These are phyloP conservation scores for Pristis pectinata DNA, from an alignment of 2,797 vertebrate species.

Conservation along the genomic window DNA sequence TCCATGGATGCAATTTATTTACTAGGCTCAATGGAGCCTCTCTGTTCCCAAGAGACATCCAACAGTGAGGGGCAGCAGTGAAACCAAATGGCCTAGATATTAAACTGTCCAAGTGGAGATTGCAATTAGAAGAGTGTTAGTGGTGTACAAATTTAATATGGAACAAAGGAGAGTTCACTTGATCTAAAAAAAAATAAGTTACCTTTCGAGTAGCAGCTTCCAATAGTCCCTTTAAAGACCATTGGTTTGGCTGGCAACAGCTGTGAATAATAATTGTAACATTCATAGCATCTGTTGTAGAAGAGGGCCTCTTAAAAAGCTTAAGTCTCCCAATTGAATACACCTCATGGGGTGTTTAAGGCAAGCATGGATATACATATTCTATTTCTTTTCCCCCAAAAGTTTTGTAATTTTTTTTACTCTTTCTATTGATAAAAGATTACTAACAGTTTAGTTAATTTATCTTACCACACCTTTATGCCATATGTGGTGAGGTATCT, in stretches of 20 bases:
- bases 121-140: not conserved
- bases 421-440: not conserved
- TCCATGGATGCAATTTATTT: not conserved
- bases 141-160: not conserved
- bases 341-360: not conserved
- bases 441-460: not conserved
- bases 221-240: not conserved
- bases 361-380: too few species aligned
- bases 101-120: not conserved
- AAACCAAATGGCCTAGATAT: not conserved
- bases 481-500: conserved; percentile 30
- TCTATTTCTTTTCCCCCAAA: not conserved
- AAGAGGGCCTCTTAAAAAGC: not conserved
- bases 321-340: not conserved
- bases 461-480: conserved; percentile 43
- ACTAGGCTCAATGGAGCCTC: not conserved
- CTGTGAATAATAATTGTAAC: not conserved
- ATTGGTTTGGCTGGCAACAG: not conserved
- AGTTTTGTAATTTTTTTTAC: not conserved
- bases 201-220: not conserved
- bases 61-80: not conserved
- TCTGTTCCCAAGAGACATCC: not conserved
- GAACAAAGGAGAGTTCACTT: not conserved
- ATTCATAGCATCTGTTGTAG: not conserved
- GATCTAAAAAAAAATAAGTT: not conserved